Conservation (phyloP, 2,113 vertebrate genomes). For the Butorides virescens region DNA sequence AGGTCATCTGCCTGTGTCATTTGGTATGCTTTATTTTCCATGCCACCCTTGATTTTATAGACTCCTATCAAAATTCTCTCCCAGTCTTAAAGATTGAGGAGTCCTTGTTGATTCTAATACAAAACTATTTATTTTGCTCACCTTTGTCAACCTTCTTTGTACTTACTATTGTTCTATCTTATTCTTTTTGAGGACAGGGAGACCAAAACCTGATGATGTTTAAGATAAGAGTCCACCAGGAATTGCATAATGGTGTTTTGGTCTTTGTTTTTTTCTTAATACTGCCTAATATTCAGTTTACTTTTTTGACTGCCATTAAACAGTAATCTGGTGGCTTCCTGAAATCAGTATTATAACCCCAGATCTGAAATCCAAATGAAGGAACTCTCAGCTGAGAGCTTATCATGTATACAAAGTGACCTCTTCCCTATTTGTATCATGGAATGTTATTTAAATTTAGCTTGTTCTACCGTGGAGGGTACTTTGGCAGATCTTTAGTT, state of each 20-base stretch:
- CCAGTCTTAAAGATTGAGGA: background rate
- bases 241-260: background rate
- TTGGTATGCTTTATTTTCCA: background rate
- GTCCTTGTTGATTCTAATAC: background rate
- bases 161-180: background rate
- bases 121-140: background rate
- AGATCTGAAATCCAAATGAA: background rate
- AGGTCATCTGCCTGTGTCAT: background rate
- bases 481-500: background rate
- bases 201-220: background rate
- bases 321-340: background rate
- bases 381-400: background rate
- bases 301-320: background rate
- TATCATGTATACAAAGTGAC: too few relatives aligned
- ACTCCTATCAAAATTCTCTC: background rate
- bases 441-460: background rate
- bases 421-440: background rate
- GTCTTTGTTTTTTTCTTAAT: background rate
- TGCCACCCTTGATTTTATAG: background rate
- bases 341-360: background rate
- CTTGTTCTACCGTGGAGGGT: background rate
- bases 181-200: background rate
- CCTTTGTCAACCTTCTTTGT: background rate
- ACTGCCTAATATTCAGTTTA: background rate
- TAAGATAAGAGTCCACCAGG: background rate